A percentile compares a stretch with the other conserved stretches of the same genome.
Conservation (phyloP, 2,888 invertebrate species). For the Barypeithes pellucidus region DNA sequence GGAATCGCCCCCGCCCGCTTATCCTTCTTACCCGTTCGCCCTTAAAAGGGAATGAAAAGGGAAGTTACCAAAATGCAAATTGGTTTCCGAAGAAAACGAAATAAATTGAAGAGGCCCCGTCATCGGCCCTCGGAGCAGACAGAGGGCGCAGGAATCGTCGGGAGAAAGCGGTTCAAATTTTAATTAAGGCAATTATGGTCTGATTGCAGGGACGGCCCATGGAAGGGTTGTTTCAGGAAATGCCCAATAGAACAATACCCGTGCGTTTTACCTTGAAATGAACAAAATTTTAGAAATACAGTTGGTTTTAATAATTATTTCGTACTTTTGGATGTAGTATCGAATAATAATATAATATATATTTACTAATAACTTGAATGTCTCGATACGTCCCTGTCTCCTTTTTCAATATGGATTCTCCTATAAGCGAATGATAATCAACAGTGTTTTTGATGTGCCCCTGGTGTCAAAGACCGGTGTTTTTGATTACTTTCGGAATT, state of each 20-base stretch:
- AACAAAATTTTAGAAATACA: too few relatives aligned
- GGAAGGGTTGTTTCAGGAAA: too few relatives aligned
- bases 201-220: not conserved
- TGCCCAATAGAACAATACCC: too few relatives aligned
- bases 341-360: too few relatives aligned
- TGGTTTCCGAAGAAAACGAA: constrained; percentile 29
- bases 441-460: constrained; percentile 16
- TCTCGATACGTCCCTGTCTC: not conserved
- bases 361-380: not conserved
- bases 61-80: constrained; percentile 36
- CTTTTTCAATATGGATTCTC: not conserved
- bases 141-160: not conserved
- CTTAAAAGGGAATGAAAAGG: constrained; percentile 17
- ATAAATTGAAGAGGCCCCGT: constrained; percentile 31
- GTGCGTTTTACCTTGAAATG: too few relatives aligned
- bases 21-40: constrained; percentile 13
- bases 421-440: constrained; percentile 9
- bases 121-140: not conserved
- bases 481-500: constrained; percentile 18
- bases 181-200: constrained; percentile 6
- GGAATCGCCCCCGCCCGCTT: not conserved
- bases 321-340: too few relatives aligned
- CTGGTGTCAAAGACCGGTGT: constrained; percentile 13
- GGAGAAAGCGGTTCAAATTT: constrained; percentile 7
- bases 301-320: too few relatives aligned